Percentiles rank a stretch among this genome's conserved stretches.
phyloP scores from a whole-genome alignment of 2,888 invertebrate species.

The Cactoblastis cactorum region DNA sequence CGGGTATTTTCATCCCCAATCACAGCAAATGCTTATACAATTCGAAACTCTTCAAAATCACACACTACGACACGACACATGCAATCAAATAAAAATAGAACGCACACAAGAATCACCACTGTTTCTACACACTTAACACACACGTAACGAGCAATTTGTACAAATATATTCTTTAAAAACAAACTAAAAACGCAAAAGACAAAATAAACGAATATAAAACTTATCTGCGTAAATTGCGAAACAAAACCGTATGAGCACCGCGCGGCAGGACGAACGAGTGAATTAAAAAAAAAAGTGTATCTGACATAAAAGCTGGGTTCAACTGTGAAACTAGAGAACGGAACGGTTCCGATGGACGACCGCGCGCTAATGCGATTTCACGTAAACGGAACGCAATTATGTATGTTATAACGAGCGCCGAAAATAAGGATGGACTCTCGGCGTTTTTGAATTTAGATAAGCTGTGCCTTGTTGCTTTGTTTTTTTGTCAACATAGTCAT shows the following conservation, averaged over 20 bases:
- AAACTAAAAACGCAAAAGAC: too few relatives aligned
- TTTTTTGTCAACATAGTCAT: too few relatives aligned
- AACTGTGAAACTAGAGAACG: slow-evolving; percentile 41
- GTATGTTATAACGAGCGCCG: slow-evolving; percentile 15
- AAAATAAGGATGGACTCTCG: slow-evolving; percentile 13
- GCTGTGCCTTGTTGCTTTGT: neutral
- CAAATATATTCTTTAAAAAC: too few relatives aligned
- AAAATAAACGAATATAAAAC: too few relatives aligned
- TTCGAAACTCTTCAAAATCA: neutral
- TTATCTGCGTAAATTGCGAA: neutral
- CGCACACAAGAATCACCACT: neutral
- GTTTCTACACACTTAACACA: too few relatives aligned
- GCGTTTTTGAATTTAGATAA: too few relatives aligned
- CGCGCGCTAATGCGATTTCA: slow-evolving; percentile 36
- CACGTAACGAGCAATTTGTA: too few relatives aligned
- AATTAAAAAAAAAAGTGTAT: slow-evolving; percentile 2
- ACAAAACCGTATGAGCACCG: neutral
- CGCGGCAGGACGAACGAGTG: neutral
- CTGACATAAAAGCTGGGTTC: slow-evolving; percentile 24
- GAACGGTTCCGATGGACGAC: slow-evolving; percentile 40
- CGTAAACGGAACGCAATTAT: slow-evolving; percentile 22
- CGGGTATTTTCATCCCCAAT: slow-evolving; percentile 7
- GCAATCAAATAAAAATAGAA: neutral
- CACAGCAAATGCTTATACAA: neutral
- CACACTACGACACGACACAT: neutral